Evolutionary conservation across 2,888 invertebrate genomes (phyloP).

Genomic region (Lochmaea crataegi): DNA sequence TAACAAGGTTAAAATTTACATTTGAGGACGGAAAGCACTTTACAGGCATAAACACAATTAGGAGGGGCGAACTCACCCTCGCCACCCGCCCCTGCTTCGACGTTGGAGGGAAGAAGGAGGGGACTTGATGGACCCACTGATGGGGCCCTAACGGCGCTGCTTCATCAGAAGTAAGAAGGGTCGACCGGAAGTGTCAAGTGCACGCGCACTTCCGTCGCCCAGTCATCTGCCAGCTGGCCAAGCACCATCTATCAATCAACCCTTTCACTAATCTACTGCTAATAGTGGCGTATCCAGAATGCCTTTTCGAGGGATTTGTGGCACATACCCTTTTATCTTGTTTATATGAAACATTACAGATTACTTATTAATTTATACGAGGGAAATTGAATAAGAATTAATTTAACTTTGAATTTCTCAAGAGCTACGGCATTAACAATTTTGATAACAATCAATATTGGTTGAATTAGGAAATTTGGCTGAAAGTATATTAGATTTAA

Average conservation of each 20-base stretch:
- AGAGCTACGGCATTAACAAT: no score
- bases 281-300: conserved; percentile 15
- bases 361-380: not conserved
- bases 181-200: conserved; percentile 64
- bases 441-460: no score
- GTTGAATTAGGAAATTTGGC: no score
- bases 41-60: conserved; percentile 67
- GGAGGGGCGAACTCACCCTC: conserved; percentile 54
- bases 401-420: not conserved
- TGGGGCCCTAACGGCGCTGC: conserved; percentile 52
- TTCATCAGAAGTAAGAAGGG: conserved; percentile 57
- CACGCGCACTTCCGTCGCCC: conserved; percentile 60
- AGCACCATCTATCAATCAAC: conserved; percentile 51
- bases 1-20: conserved; percentile 65
- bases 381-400: not conserved
- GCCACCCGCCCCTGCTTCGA: conserved; percentile 27
- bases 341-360: not conserved
- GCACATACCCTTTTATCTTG: not conserved
- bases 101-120: conserved; percentile 28
- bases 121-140: conserved; percentile 43
- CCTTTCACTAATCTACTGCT: conserved; percentile 40
- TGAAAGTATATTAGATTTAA: no score
- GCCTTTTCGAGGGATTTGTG: conserved; percentile 9
- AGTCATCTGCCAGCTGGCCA: conserved; percentile 45
- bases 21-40: conserved; percentile 68